Evolutionary conservation across 2,113 vertebrate genomes (phyloP).

Genomic region (Arvicanthis niloticus): DNA sequence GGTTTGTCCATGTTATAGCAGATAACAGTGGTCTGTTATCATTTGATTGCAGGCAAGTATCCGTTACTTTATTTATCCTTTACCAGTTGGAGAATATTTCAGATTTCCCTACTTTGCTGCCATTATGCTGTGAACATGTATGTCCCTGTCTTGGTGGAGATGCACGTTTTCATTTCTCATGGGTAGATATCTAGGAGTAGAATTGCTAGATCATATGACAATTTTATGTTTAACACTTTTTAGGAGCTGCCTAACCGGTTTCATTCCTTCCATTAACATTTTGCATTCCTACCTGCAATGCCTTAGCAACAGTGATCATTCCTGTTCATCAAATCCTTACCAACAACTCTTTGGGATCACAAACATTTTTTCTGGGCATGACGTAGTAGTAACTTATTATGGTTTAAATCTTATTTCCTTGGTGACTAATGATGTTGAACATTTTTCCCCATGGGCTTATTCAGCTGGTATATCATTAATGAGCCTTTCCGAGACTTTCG

Average conservation of each 20-base stretch:
- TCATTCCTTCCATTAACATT: neutral
- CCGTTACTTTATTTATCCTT: neutral
- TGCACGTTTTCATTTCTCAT: neutral
- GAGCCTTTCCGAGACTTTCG: neutral
- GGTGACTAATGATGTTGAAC: slow-evolving; percentile 4
- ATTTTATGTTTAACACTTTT: slow-evolving; percentile 39
- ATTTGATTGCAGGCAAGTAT: neutral
- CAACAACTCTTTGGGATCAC: neutral
- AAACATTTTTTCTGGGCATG: neutral
- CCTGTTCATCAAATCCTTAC: neutral
- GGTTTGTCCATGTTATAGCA: neutral
- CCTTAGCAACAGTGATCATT: neutral
- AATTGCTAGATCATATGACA: neutral
- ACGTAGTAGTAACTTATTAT: neutral
- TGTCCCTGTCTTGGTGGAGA: neutral
- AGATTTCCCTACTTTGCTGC: neutral
- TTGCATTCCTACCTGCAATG: neutral
- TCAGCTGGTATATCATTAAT: neutral
- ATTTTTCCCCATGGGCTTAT: neutral
- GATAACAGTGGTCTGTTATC: neutral
- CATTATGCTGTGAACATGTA: neutral
- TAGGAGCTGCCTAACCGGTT: neutral
- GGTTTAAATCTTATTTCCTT: neutral
- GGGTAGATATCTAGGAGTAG: neutral
- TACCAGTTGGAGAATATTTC: neutral